phyloP scores from a whole-genome alignment of 2,113 vertebrate species.

The Sigmodon hispidus region DNA sequence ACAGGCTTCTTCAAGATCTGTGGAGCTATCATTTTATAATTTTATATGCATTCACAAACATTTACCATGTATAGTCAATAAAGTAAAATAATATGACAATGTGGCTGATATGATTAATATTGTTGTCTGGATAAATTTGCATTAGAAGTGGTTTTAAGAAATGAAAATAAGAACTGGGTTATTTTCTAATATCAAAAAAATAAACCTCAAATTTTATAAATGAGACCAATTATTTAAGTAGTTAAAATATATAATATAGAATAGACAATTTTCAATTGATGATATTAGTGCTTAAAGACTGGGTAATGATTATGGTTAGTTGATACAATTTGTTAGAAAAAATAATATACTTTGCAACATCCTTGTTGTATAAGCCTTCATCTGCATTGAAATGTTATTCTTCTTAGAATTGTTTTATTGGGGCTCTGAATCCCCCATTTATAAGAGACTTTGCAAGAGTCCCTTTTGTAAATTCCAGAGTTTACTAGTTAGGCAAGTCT shows the following conservation, averaged over 20 bases:
- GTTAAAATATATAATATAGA: not conserved
- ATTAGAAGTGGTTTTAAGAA: not conserved
- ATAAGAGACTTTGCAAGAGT: too few relatives aligned
- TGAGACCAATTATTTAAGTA: not conserved
- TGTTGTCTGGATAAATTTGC: not conserved
- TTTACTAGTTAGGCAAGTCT: too few relatives aligned
- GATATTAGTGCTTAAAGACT: not conserved
- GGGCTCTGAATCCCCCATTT: too few relatives aligned
- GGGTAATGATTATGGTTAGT: not conserved
- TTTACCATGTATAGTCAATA: not conserved
- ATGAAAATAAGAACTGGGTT: not conserved
- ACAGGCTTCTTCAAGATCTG: not conserved
- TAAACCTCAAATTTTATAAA: not conserved
- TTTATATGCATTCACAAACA: not conserved
- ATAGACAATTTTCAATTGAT: not conserved
- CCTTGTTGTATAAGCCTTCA: fast-evolving
- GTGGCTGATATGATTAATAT: not conserved
- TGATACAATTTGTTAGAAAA: not conserved
- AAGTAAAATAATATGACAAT: not conserved
- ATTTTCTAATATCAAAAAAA: not conserved
- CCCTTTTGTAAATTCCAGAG: too few relatives aligned
- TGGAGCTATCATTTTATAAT: not conserved
- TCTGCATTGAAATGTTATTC: not conserved
- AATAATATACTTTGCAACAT: not conserved
- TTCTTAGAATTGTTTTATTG: not conserved